These are phyloP conservation scores for Cydia fagiglandana DNA, from an alignment of 1,140 invertebrate species.

Conservation along the genomic window DNA sequence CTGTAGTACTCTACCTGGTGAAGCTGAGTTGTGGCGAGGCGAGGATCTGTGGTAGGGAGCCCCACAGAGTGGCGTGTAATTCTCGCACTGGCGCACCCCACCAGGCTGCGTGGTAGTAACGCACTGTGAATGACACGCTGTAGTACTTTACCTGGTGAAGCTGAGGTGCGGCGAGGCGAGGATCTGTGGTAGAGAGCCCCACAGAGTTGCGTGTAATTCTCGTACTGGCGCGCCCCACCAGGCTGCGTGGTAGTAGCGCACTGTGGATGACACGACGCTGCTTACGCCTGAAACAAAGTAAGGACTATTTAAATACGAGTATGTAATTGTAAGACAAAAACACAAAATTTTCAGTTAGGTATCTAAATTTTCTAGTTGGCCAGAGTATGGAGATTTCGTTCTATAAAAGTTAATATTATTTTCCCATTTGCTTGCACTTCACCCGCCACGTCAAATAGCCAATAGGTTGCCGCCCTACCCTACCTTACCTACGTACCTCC, in stretches of 20 bases:
- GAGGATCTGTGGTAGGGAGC: conserved; percentile 82
- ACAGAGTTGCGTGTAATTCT: conserved; percentile 86
- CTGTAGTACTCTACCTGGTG: conserved; percentile 65
- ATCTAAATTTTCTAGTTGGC: no score
- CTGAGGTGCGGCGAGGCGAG: conserved; percentile 75
- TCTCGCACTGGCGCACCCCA: conserved; percentile 88
- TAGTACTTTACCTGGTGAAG: conserved; percentile 69
- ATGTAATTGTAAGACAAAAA: no score
- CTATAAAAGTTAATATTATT: no score
- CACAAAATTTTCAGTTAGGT: no score
- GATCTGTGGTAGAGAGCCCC: conserved; percentile 83
- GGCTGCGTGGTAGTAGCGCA: conserved; percentile 84
- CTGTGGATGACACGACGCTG: conserved; percentile 85
- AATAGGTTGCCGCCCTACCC: background rate
- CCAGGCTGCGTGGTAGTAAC: conserved; percentile 85
- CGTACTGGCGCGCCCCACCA: conserved; percentile 89
- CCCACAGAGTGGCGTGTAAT: conserved; percentile 86
- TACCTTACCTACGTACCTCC: no score
- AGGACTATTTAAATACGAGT: background rate
- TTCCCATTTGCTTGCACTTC: no score
- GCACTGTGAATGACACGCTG: conserved; percentile 84
- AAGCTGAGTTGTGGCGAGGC: conserved; percentile 72
- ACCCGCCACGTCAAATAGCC: no score
- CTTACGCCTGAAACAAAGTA: conserved; percentile 80
- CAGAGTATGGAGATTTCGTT: no score